Base-by-base conservation (phyloP, 2,888 invertebrate genomes). In the Hypsopygia costalis region DNA sequence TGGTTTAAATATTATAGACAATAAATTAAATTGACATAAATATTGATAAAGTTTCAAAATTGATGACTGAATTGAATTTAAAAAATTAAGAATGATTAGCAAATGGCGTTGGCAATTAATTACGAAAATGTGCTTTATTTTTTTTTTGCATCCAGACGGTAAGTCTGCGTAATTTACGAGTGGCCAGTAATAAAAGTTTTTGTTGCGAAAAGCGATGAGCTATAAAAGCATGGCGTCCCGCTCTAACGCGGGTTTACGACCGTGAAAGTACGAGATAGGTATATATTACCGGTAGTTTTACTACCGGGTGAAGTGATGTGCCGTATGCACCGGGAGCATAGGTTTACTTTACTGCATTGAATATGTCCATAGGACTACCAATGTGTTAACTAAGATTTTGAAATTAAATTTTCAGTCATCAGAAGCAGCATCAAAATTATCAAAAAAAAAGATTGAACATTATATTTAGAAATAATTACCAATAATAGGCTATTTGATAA, bases 151-250 rank as follows among this genome's bases (percentile, higher is more conserved):
- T 62, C 55, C 48, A 50, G 50, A 61, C 66, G 62, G 61, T 65
- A 76, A 77, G 74, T 74, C 73, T 75, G 68, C 76, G 76, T 79
- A 81, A 81, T 86, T 85, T 86, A 86, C 82, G 85, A 82, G 76
- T 74, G 64, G 76, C 73, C 66, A 62, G 80, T 74, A 76, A 78
- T 83, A 82, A 86, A 86, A 85, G 69, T 82, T 83, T 87, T 86
- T 86, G 83, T 82, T 75, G 76, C 75, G 76, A 78, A 81, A 81
- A 81, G 71, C 79, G 77, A 64, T 73, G 63, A 57, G 69, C 71
- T 66, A 78, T 85, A 83, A 86, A 86, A 71, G 56, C 59, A 50
- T 46, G 58, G 69, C 62, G 58, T 83, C 83, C 69, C 78, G 70
- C 69, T 81, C 79, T 66, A 45, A 46, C 69, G 58, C 41, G 49